These are phyloP conservation scores for Ophiodon elongatus DNA, from an alignment of 2,113 vertebrate species.

Conservation along the genomic window DNA sequence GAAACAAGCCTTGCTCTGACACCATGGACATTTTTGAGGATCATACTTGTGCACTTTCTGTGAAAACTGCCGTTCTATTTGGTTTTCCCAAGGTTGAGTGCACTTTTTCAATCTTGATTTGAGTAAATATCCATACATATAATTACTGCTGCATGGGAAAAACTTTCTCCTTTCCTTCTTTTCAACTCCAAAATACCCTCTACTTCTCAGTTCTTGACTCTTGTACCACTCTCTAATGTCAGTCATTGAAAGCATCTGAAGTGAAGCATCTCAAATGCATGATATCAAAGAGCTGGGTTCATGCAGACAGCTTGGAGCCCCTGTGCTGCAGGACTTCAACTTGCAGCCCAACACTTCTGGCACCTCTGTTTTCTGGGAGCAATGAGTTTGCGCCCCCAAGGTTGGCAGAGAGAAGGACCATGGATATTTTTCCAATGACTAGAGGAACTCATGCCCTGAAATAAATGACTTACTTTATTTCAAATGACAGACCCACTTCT, in stretches of 20 bases:
- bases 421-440: conserved; percentile 77
- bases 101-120: conserved; percentile 19
- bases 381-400: conserved; percentile 54
- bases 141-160: conserved; percentile 44
- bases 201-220: not conserved
- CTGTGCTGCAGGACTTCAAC: conserved; percentile 51
- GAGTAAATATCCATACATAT: conserved; percentile 39
- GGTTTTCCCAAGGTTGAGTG: not conserved
- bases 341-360: conserved; percentile 45
- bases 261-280: conserved; percentile 34
- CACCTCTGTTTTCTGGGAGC: conserved; percentile 61
- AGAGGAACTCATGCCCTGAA: conserved; percentile 60
- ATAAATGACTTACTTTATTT: conserved; percentile 78
- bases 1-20: conserved; percentile 48
- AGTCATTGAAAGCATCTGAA: conserved; percentile 47
- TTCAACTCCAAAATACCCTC: conserved; percentile 27
- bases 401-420: conserved; percentile 58
- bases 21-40: conserved; percentile 11
- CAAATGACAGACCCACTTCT: conserved; percentile 72
- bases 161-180: conserved; percentile 25
- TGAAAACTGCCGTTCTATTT: conserved; percentile 3
- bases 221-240: conserved; percentile 14
- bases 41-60: conserved; percentile 5
- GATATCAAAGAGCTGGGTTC: conserved; percentile 43
- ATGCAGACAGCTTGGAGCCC: conserved; percentile 51